Base-by-base conservation (phyloP, 2,113 vertebrate genomes). In the Myanophis thanlyinensis region DNA sequence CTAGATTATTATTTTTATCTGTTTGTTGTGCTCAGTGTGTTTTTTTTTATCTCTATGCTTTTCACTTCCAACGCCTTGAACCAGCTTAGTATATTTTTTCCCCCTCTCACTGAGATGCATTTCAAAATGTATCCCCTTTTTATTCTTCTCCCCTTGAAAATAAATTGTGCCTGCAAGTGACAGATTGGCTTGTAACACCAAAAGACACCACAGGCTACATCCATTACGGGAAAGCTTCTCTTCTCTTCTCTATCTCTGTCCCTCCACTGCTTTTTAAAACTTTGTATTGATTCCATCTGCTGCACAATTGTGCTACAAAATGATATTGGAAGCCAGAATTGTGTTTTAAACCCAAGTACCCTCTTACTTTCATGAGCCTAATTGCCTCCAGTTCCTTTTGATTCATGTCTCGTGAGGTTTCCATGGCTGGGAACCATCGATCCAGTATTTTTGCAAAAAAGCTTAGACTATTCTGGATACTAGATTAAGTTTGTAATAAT, bases 381-480 rank as follows among this genome's bases (percentile, higher is more conserved):
- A 22, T 13, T 27, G 12, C 20, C 62, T 12, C 6, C 52, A 91
- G n/a, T 56, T 92, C 52, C 8, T 92, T 89, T 47, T 53, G 59
- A 92, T 80, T 92, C 91, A 89, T 48, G 30, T 44, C 87, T 85
- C 2, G 49, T 85, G 84, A 92, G 89, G 52, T 73, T 84, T 51
- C 44, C 49, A 89, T 89, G 7, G 59, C 35, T 5, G 20, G 49
- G 27, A 44, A 44, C 56, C 67, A 35, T 80, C 85, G 80, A 48
- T 85, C 52, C 22, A 4, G 35, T 47, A 30, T 23, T 89, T 89
- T 56, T 46, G 44, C 73, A 47, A 89, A 56, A 56, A 88, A 56
- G 91, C 87, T 92, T 35, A 27, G 40, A 15, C 47, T 84, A 85
- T 92, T 89, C 84, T 89, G 46, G 40, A 27, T 18, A n/a, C 67